Conservation (phyloP, 2,113 vertebrate species). For the Nanorana parkeri region DNA sequence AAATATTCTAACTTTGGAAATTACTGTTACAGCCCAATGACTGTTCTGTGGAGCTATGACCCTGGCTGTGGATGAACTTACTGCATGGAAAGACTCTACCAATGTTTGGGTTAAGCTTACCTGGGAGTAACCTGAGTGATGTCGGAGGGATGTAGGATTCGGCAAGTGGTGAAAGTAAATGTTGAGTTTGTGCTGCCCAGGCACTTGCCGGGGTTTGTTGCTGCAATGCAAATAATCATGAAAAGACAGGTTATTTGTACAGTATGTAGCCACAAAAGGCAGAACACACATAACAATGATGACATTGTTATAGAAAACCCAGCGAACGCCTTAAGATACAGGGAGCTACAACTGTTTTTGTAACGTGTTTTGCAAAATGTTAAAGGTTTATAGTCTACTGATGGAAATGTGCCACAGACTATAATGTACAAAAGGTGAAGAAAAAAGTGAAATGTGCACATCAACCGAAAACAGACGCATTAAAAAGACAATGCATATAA, state of each 20-base stretch:
- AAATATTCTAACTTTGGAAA: too few relatives aligned
- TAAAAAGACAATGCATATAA: too few relatives aligned
- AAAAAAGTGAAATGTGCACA: too few relatives aligned
- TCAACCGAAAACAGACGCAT: too few relatives aligned
- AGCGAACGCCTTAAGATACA: background rate
- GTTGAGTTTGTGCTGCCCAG: constrained; percentile 92
- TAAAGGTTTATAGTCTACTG: background rate
- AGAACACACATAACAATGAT: background rate
- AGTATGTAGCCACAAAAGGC: background rate
- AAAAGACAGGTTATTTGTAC: constrained; percentile 21
- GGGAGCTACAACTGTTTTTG: background rate
- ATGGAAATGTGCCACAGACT: background rate
- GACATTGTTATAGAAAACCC: background rate
- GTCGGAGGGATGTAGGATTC: constrained; percentile 93
- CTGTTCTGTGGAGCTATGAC: too few relatives aligned
- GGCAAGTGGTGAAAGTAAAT: constrained; percentile 95
- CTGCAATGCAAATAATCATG: constrained; percentile 66
- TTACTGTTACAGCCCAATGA: too few relatives aligned
- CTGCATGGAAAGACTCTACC: too few relatives aligned
- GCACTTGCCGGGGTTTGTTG: constrained; percentile 91
- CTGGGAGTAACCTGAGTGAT: constrained; percentile 92
- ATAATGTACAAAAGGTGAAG: background rate
- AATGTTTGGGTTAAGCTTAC: constrained; percentile 66
- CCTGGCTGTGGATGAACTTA: too few relatives aligned
- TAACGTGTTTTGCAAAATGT: background rate